A percentile compares a stretch with the other conserved stretches of the same genome.
phyloP scores from a whole-genome alignment of 2,113 vertebrate species.

The Octodon degus region DNA sequence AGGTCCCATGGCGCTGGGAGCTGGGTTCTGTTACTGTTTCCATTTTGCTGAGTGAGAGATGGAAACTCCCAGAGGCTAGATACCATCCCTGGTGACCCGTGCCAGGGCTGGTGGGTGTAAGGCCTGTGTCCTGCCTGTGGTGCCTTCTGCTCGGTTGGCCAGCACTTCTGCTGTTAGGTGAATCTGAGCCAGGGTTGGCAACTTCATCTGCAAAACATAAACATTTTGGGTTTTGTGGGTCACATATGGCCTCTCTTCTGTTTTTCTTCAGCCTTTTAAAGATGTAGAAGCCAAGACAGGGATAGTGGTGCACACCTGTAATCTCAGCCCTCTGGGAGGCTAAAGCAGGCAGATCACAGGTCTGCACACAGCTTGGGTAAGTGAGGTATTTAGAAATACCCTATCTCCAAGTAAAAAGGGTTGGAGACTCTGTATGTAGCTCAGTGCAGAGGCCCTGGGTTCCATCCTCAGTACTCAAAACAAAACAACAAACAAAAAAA shows the following conservation, averaged over 20 bases:
- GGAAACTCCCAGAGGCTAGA: neutral
- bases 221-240: slow-evolving; percentile 22
- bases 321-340: neutral
- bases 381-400: neutral
- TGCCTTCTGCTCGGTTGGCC: neutral
- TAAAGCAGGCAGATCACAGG: neutral
- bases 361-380: neutral
- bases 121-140: neutral
- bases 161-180: neutral
- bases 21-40: neutral
- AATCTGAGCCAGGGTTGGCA: neutral
- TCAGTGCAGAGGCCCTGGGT: neutral
- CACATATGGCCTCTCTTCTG: neutral
- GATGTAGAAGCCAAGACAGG: neutral
- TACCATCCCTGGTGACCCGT: neutral
- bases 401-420: neutral
- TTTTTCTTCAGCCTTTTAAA: neutral
- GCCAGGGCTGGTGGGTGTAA: neutral
- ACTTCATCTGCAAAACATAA: neutral
- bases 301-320: neutral
- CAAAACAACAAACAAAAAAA: neutral
- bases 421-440: too few relatives aligned
- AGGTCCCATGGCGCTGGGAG: neutral
- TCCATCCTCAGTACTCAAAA: neutral
- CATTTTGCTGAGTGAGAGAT: neutral